Percentiles rank a stretch among this genome's conserved stretches.
phyloP scores from a whole-genome alignment of 1,140 invertebrate species.

The Drosophila arizonae region DNA sequence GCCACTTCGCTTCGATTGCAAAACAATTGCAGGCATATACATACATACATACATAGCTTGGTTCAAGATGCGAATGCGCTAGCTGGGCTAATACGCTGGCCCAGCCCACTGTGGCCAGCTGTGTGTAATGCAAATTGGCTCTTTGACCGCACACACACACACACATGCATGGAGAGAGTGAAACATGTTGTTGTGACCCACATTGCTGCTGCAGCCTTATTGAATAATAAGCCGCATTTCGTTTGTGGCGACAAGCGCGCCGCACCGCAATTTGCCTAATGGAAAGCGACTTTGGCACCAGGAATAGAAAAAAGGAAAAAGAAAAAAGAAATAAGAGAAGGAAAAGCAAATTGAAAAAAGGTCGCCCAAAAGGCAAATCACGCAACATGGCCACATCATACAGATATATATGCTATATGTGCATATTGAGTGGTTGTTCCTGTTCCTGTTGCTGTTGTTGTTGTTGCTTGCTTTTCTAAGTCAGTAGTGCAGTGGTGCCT shows the following conservation, averaged over 20 bases:
- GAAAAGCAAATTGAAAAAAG: background rate
- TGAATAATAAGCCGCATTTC: slow-evolving; percentile 68
- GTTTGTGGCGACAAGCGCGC: slow-evolving; percentile 42
- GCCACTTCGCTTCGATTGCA: slow-evolving; percentile 3
- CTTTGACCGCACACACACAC: slow-evolving; percentile 14
- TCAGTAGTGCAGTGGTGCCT: slow-evolving; percentile 49
- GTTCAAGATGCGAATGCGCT: slow-evolving; percentile 14
- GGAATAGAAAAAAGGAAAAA: no score
- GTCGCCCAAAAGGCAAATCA: slow-evolving; percentile 43
- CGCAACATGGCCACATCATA: slow-evolving; percentile 48
- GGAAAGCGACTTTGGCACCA: slow-evolving; percentile 38
- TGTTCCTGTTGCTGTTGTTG: background rate
- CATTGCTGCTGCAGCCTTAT: slow-evolving; percentile 46
- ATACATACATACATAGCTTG: no score
- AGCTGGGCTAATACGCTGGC: slow-evolving; percentile 6
- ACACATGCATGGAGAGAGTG: background rate
- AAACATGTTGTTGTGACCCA: slow-evolving; percentile 14
- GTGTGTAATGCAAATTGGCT: slow-evolving; percentile 43
- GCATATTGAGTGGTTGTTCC: no score
- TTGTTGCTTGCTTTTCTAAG: slow-evolving; percentile 44
- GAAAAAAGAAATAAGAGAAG: no score
- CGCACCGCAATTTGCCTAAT: slow-evolving; percentile 72
- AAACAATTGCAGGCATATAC: slow-evolving; percentile 16
- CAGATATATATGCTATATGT: background rate
- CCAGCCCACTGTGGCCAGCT: slow-evolving; percentile 17